Percentiles rank a stretch among this genome's conserved stretches.
Evolutionary conservation across 2,888 invertebrate species (phyloP).

Genomic region (Teleogryllus oceanicus): DNA sequence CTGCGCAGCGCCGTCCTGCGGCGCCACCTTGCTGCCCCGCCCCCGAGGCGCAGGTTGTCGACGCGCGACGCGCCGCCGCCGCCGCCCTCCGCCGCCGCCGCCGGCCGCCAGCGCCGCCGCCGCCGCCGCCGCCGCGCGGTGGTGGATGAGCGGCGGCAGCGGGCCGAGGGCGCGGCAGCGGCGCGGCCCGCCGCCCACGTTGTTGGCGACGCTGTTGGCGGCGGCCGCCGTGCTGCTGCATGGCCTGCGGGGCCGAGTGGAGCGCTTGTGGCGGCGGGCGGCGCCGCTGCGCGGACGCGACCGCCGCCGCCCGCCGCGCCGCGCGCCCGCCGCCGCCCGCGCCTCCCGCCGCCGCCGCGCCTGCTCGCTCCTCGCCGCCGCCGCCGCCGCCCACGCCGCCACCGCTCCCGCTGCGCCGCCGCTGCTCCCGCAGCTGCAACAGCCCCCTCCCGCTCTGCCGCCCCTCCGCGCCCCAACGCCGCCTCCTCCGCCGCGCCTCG

Average conservation of each 20-base stretch:
- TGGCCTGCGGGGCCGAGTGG: slow-evolving; percentile 50
- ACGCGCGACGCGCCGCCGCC: slow-evolving; percentile 28
- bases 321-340: not conserved
- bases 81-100: not conserved
- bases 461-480: not conserved
- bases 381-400: not conserved
- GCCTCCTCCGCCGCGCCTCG: not conserved
- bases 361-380: not conserved
- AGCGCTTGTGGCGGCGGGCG: not conserved
- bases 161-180: slow-evolving; percentile 22
- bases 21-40: slow-evolving; percentile 36
- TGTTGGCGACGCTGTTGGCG: slow-evolving; percentile 18
- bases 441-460: not conserved
- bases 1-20: slow-evolving; percentile 31
- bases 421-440: not conserved
- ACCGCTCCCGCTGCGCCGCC: not conserved
- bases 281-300: not conserved
- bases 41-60: slow-evolving; percentile 35
- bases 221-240: slow-evolving; percentile 45
- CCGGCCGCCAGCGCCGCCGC: slow-evolving; percentile 19
- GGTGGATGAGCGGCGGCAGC: slow-evolving; percentile 35
- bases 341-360: slow-evolving; percentile 18
- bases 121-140: slow-evolving; percentile 20
- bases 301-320: not conserved
- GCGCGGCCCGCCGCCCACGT: no score